Percentiles rank a stretch among this genome's conserved stretches.
Conservation (phyloP, 2,797 vertebrate species). For the Gobionotothen gibberifrons region DNA sequence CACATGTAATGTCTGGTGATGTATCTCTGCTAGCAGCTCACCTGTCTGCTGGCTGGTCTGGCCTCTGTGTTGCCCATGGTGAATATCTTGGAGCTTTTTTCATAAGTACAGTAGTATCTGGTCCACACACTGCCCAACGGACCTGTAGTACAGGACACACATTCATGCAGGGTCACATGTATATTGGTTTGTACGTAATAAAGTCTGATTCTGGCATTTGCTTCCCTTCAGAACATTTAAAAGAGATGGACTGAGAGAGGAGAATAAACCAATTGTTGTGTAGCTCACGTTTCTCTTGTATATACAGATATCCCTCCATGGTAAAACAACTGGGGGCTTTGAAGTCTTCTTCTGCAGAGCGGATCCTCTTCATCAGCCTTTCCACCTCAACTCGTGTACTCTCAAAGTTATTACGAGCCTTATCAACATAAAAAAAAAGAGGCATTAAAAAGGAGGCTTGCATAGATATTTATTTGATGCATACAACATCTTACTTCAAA, state of each 20-base stretch:
- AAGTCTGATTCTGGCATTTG: background rate
- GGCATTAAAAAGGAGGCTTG: background rate
- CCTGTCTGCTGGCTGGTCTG: conserved; percentile 93
- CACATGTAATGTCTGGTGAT: background rate
- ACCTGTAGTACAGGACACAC: conserved; percentile 77
- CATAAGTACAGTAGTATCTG: conserved; percentile 96
- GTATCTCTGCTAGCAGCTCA: conserved; percentile 54
- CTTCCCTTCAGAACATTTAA: background rate
- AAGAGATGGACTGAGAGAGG: background rate
- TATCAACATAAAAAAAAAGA: conserved; percentile 41
- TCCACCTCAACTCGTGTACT: conserved; percentile 97
- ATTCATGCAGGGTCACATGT: background rate
- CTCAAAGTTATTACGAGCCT: conserved; percentile 99
- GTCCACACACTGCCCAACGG: conserved; percentile 95
- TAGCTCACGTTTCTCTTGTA: conserved; percentile 96
- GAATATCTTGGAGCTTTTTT: conserved; percentile 95
- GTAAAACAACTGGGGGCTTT: conserved; percentile 93
- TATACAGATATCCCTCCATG: conserved; percentile 97
- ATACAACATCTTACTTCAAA: background rate
- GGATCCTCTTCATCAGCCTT: conserved; percentile 96
- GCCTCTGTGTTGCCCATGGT: conserved; percentile 94
- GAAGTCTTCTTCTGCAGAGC: conserved; percentile 94
- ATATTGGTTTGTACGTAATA: background rate
- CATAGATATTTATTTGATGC: background rate
- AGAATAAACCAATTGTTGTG: background rate